Evolutionary conservation across 2,113 vertebrate species (phyloP), one percentile per base, ranked within the genome.

Genomic region (Raja brachyura): DNA sequence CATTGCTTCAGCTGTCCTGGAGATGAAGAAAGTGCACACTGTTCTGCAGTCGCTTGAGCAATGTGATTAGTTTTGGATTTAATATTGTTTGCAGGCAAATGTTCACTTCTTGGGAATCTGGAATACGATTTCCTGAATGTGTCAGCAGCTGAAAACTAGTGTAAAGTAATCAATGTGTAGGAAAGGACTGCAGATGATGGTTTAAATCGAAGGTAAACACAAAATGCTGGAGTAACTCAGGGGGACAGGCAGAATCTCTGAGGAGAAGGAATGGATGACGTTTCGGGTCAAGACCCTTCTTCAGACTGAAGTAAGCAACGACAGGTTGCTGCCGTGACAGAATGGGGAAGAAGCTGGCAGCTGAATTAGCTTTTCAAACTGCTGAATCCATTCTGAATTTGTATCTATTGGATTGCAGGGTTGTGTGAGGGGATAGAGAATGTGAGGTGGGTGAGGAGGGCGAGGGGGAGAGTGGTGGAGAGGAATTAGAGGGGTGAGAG

Each of bases 1-100:
- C 66, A 93, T 95, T 95, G 95, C 94, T 94, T 95, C 93, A 94
- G 94, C 95, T 94, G 95, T 95, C 96, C 96, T 93, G 94, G 94
- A n/a, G 48, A 59, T 94, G 94, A 95, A 94, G 93, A 92, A 94
- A 94, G 73, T 59, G 93, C 93, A 94, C 94, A 93, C 94, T 93
- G 94, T 95, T 95, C 96, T 95, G 94, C 78, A 68, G 90, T 93
- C 33, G 68, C 74, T 93, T 93, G 93, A 93, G 11, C 85, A 94
- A 94, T 59, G 59, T 14, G 56, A 54, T 78, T 70, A n/a, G 6
- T 93, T 81, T 83, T 54, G 18, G 11, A 14, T 81, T 66, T 74
- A 93, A 93, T 79, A 75, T 48, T 66, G 48, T 63, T 33, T 56
- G 59, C 68, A 76, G 92, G 56, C 1, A 77, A 59, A n/a, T 92